Percentiles rank a stretch among this genome's conserved stretches.
Evolutionary conservation across 2,888 invertebrate species (phyloP).

Genomic region (Stratiomys singularior): DNA sequence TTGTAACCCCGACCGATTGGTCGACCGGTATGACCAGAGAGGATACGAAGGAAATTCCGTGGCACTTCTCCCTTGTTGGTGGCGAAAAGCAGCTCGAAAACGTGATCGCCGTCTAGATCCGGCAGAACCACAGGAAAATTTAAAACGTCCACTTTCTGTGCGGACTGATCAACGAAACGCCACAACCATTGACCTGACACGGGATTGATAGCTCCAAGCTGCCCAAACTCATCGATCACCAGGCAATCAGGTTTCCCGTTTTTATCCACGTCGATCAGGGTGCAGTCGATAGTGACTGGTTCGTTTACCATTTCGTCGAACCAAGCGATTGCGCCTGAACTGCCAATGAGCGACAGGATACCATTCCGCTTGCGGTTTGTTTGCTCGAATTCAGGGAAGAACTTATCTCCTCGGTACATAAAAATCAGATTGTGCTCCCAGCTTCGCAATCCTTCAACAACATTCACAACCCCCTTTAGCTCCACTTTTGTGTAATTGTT

Average conservation of each 20-base stretch:
- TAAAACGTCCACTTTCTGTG: slow-evolving; percentile 68
- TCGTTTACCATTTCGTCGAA: slow-evolving; percentile 75
- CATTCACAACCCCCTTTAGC: slow-evolving; percentile 75
- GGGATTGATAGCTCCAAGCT: slow-evolving; percentile 71
- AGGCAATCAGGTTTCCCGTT: slow-evolving; percentile 80
- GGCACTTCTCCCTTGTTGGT: slow-evolving; percentile 66
- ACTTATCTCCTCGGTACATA: slow-evolving; percentile 76
- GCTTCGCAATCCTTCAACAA: slow-evolving; percentile 73
- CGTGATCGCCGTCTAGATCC: slow-evolving; percentile 77
- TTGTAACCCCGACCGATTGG: slow-evolving; percentile 73
- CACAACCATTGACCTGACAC: slow-evolving; percentile 70
- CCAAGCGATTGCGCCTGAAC: slow-evolving; percentile 79
- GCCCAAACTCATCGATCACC: slow-evolving; percentile 76
- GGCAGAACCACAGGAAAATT: slow-evolving; percentile 78
- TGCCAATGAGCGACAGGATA: slow-evolving; percentile 76
- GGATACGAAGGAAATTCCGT: slow-evolving; percentile 73
- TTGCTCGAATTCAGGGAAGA: slow-evolving; percentile 68
- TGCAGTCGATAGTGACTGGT: slow-evolving; percentile 79
- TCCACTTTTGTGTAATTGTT: slow-evolving; percentile 76
- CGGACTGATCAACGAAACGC: slow-evolving; percentile 62
- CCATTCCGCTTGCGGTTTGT: slow-evolving; percentile 68
- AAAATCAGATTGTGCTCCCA: slow-evolving; percentile 78
- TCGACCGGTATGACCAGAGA: slow-evolving; percentile 77
- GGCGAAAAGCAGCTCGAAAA: slow-evolving; percentile 75
- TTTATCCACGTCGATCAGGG: slow-evolving; percentile 76